Conservation (phyloP, 2,888 invertebrate genomes). For the Schizotus pectinicornis region DNA sequence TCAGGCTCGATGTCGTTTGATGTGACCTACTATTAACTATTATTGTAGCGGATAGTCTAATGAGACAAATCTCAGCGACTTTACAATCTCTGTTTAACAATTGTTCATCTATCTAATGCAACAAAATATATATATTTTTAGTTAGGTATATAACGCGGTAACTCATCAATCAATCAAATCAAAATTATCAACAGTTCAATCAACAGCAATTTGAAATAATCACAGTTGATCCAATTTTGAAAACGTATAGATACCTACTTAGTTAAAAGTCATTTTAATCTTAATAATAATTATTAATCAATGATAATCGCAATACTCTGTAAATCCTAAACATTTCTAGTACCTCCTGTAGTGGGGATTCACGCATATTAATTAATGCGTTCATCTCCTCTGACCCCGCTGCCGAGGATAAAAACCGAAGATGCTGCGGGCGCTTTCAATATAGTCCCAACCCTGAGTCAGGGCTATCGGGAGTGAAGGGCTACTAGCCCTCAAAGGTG, state of each 20-base stretch:
- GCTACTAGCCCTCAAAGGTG: slow-evolving; percentile 33
- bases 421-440: slow-evolving; percentile 5
- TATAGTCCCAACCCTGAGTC: slow-evolving; percentile 46
- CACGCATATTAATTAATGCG: slow-evolving; percentile 35
- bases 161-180: too few relatives aligned
- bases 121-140: too few relatives aligned
- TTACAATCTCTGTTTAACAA: too few relatives aligned
- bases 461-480: slow-evolving; percentile 42
- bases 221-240: too few relatives aligned
- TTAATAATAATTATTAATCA: too few relatives aligned
- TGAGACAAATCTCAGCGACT: too few relatives aligned
- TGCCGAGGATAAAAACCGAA: slow-evolving; percentile 34
- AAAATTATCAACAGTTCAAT: too few relatives aligned
- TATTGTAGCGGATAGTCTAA: background rate
- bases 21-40: background rate
- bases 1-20: background rate
- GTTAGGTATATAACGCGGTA: too few relatives aligned
- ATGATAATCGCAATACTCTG: background rate
- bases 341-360: slow-evolving; percentile 20
- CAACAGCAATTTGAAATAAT: too few relatives aligned
- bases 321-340: background rate
- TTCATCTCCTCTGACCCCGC: slow-evolving; percentile 33
- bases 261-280: too few relatives aligned
- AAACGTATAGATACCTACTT: too few relatives aligned
- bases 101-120: too few relatives aligned